Conservation (phyloP, 2,888 invertebrate genomes). For the Nomada hirtipes region DNA sequence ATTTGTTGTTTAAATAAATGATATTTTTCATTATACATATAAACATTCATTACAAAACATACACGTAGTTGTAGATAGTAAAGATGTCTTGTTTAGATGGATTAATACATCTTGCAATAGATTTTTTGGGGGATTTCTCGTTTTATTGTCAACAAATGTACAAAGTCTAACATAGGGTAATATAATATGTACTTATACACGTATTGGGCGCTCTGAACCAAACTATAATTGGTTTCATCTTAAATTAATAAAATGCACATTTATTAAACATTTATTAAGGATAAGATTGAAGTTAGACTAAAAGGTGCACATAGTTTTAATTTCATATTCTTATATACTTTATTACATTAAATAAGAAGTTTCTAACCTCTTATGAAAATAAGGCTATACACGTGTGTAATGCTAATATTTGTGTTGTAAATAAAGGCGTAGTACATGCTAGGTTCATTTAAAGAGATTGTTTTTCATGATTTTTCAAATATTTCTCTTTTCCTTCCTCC, state of each 20-base stretch:
- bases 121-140: not conserved
- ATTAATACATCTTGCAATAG: not conserved
- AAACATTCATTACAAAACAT: not conserved
- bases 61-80: not conserved
- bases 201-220: no score
- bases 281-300: conserved; percentile 13
- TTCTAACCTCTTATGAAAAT: conserved; percentile 28
- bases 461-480: conserved; percentile 19
- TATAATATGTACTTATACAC: not conserved
- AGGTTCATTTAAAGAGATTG: conserved; percentile 41
- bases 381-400: conserved; percentile 13
- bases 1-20: not conserved
- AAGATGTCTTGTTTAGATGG: not conserved
- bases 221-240: not conserved
- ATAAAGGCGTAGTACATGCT: conserved; percentile 48
- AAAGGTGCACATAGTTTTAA: conserved; percentile 10
- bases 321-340: conserved; percentile 42
- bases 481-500: not conserved
- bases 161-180: not conserved
- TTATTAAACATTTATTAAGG: conserved; percentile 1
- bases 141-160: conserved; percentile 1
- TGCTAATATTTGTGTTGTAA: conserved; percentile 38
- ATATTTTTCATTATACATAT: not conserved
- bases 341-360: conserved; percentile 49
- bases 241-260: conserved; percentile 10